Base-by-base conservation (phyloP, 2,888 invertebrate genomes). In the Xestoiulus laeticollis region DNA sequence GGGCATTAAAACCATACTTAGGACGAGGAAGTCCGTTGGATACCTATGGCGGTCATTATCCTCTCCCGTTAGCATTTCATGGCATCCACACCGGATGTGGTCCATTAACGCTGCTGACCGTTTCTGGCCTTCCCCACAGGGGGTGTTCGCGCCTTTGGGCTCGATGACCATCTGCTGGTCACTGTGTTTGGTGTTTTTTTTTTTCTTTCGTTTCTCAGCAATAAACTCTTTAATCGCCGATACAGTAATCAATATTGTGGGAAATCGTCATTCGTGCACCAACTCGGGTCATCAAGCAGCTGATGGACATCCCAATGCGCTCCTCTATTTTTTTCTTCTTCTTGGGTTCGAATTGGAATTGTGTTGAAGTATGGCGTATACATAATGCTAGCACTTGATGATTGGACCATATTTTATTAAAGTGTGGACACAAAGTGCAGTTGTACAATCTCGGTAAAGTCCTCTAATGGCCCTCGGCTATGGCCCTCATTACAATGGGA, bases 161-260 rank as follows among this genome's bases (percentile, higher is more conserved):
- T 78, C 78, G 78, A 78, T 78, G 78, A 30, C 78, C 78, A 78
- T 30, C 78, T 78, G 78, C 78, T 16, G 78, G 78, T 30, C 30
- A 30, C 30, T 16, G 78, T 19, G 16, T 48, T 78, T 78, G n/a
- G n/a, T n/a, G 26, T 78, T 30, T 78, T 16, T 26, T 26, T 30
- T 30, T 30, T 16, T 38, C 30, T 30, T 78, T 78, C 78, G 32
- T 26, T 30, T 30, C 78, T 16, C 3, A 16, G 78, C 78, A 78
- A 78, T 78, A 78, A 78, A 78, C 78, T 78, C 78, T 78, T 78
- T 78, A 78, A 78, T 78, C 78, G 78, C 30, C 30, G 78, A 78
- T 78, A 78, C 78, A 30, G 78, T 78, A 30, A 78, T 78, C 78
- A 26, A 78, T 78, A 78, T 78, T 78, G 78, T 78, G 78, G 78